A percentile compares a stretch with the other conserved stretches of the same genome.
Conservation (phyloP, 2,888 invertebrate genomes). For the Idaea straminata region DNA sequence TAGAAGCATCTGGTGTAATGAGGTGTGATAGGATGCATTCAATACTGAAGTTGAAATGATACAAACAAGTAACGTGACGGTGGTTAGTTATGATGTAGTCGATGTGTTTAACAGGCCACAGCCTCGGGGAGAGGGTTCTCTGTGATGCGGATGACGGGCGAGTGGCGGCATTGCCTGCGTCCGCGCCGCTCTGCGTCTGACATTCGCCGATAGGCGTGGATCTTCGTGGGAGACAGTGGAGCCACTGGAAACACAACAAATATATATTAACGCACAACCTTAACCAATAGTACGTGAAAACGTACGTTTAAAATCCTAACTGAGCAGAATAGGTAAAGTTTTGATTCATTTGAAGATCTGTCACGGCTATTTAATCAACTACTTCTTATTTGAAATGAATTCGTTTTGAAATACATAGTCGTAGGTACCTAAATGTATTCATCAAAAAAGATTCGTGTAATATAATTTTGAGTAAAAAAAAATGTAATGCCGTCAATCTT, state of each 20-base stretch:
- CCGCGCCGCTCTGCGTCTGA: slow-evolving; percentile 73
- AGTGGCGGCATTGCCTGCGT: slow-evolving; percentile 70
- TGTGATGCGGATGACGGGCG: slow-evolving; percentile 87
- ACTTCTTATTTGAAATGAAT: too few relatives aligned
- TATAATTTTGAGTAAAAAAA: too few relatives aligned
- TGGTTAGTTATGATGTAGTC: neutral
- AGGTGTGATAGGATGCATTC: neutral
- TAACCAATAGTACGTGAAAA: neutral
- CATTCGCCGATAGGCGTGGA: slow-evolving; percentile 83
- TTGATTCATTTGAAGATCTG: too few relatives aligned
- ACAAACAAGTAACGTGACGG: neutral
- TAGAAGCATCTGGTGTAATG: slow-evolving; percentile 1
- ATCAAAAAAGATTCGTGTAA: too few relatives aligned
- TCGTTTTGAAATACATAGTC: too few relatives aligned
- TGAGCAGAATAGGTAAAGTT: slow-evolving; percentile 1
- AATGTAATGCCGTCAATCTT: too few relatives aligned
- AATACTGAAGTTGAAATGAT: neutral
- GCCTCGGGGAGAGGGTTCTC: slow-evolving; percentile 89
- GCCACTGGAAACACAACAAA: slow-evolving; percentile 78
- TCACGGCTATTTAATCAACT: too few relatives aligned
- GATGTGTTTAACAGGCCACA: slow-evolving; percentile 84
- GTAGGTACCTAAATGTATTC: too few relatives aligned
- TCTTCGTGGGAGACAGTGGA: slow-evolving; percentile 85
- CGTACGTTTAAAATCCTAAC: neutral
- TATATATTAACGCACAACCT: neutral